Evolutionary conservation across 2,797 vertebrate species (phyloP), one percentile per base, ranked within the genome.

Genomic region (Onychomys arenicola): DNA sequence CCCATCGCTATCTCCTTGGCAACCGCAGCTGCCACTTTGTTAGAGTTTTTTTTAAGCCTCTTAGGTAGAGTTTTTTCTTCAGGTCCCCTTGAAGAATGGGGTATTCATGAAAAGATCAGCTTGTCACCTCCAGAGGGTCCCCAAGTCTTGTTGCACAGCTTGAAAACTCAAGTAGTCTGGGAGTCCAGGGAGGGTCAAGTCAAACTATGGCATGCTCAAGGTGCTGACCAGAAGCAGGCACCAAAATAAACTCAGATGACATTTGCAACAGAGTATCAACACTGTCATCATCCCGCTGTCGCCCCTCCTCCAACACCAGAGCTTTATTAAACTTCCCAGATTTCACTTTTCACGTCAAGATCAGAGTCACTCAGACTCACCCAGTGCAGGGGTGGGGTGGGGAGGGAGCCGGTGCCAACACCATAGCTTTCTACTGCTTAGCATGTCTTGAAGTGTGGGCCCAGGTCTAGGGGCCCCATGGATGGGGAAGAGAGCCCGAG

Each of bases 11-110:
- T 98, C 97, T 97, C 97, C 95, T 93, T 97, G 96, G 97, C 95
- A 98, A 98, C 98, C 6, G 0, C 97, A 97, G 97, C 98, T 96
- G 96, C 96, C 91, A 91, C 96, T 95, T 85, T 96, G 84, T 89
- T 92, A 93, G 89, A 94, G 76, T 84, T 4, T 57, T 85, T 87
- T 92, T 93, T 21, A 93, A 82, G 95, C 77, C 2, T 83, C 49
- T 87, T 6, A 89, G 82, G 73, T 89, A 88, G 76, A 94, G 91
- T 21, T 86, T 96, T 78, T 78, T 96, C 55, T 87, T 94, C 40
- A 25, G 43, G 14, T 75, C 73, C 83, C 65, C 55, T 49, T 49
- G 17, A 25, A 95, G 43, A n/a, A 76, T 57, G 76, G 63, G 34
- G 59, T 67, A 88, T 71, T 84, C 43, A n/a, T 46, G 86, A 83